Evolutionary conservation across 1,140 invertebrate genomes (phyloP), one percentile per base, ranked within the genome.

Genomic region (Ceratina calcarata): DNA sequence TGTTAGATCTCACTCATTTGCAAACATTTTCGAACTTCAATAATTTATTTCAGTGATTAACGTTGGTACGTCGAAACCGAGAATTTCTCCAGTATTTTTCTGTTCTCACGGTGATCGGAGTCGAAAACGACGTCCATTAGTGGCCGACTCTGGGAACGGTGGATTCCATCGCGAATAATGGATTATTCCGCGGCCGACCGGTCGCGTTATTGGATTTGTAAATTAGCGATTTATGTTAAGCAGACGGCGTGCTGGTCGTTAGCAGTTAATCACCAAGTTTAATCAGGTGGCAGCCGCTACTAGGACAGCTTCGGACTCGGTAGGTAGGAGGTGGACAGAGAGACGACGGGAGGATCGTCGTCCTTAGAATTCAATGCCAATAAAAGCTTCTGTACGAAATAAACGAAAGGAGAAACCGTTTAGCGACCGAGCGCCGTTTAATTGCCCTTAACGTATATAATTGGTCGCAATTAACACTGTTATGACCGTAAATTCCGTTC

Each of bases 161-260:
- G 45, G 18, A 70, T 67, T 84, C 68, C 51, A 78, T 74, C 61
- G 66, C 12, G 20, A 22, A 71, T 85, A 82, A 82, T 80, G 64
- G 68, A 85, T 74, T 49, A 70, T 67, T 49, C 51, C 49, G 18
- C 37, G 49, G 60, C 22, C 64, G 15, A 22, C 22, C 51, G 27
- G 60, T 2, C 24, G 58, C 62, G 20, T 72, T 80, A 68, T 76
- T 70, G 55, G 74, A 68, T 81, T 80, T 81, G 24, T 78, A 75
- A 86, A 78, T 85, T 60, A 80, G 62, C 74, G 79, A 78, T 86
- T 82, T 82, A 82, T 78, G 71, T 71, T 78, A 82, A 75, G 51
- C 51, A 65, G 73, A 24, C 53, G n/a, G n/a, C 32, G 22, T 58
- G 18, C 4, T 51, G 62, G n/a, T 86, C 76, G 76, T 82, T 80